phyloP scores from a whole-genome alignment of 1,140 invertebrate species.

The Tachypleus tridentatus region DNA sequence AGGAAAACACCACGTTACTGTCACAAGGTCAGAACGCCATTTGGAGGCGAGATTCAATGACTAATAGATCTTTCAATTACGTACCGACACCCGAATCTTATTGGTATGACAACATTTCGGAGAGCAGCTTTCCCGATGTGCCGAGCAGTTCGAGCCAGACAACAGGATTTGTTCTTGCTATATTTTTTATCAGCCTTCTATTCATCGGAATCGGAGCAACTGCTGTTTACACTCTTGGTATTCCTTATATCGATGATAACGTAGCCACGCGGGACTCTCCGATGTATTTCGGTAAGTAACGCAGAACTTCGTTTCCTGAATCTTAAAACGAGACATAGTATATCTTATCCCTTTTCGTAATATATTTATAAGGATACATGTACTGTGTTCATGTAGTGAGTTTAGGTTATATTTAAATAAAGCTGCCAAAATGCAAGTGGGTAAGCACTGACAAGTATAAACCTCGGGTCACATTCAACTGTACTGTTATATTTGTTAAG shows the following conservation, averaged over 20 bases:
- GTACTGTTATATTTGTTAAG: no score
- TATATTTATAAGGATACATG: no score
- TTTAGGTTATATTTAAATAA: no score
- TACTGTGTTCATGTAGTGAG: no score
- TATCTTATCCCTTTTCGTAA: no score
- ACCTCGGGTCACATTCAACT: no score
- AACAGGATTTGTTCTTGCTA: conserved; percentile 19
- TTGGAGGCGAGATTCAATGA: no score
- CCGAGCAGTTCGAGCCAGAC: conserved; percentile 22
- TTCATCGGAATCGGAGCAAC: conserved; percentile 85
- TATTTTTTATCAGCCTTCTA: conserved; percentile 58
- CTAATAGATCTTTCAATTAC: no score
- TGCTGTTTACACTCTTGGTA: conserved; percentile 75
- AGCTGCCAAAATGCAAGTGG: no score
- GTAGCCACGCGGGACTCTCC: conserved; percentile 80
- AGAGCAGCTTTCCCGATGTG: neutral
- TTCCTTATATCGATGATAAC: conserved; percentile 89
- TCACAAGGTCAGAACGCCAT: neutral
- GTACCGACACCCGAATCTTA: neutral
- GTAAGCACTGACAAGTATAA: no score
- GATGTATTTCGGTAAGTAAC: conserved; percentile 71
- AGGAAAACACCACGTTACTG: neutral
- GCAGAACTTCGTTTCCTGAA: neutral
- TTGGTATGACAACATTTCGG: neutral
- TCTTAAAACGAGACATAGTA: no score